Conservation (phyloP, 2,888 invertebrate species). For the Charanyca ferruginea region DNA sequence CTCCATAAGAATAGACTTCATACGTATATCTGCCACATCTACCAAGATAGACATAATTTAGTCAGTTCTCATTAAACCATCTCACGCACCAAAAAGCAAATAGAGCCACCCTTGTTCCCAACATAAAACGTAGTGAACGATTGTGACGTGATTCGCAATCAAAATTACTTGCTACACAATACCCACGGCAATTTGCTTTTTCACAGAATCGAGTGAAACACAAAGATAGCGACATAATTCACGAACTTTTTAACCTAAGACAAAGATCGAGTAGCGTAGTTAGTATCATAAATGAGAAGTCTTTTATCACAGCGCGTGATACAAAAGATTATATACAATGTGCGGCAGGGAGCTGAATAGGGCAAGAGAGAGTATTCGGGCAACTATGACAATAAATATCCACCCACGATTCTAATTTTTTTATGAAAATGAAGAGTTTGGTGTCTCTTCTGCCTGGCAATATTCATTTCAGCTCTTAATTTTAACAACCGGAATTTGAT, state of each 20-base stretch:
- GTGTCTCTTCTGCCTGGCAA: slow-evolving; percentile 14
- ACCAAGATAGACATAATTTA: slow-evolving; percentile 44
- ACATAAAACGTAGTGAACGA: slow-evolving; percentile 72
- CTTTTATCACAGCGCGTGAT: slow-evolving; percentile 50
- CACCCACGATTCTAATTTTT: slow-evolving; percentile 34
- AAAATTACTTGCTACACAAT: slow-evolving; percentile 63
- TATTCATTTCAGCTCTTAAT: slow-evolving; percentile 36
- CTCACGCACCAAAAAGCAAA: slow-evolving; percentile 68
- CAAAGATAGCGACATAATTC: slow-evolving; percentile 42
- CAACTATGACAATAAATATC: slow-evolving; percentile 58
- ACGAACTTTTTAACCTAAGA: slow-evolving; percentile 41
- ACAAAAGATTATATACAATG: slow-evolving; percentile 53
- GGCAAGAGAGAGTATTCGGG: slow-evolving; percentile 32
- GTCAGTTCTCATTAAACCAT: slow-evolving; percentile 62
- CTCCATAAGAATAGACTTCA: slow-evolving; percentile 19
- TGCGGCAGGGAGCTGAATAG: slow-evolving; percentile 42
- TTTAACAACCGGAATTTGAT: slow-evolving; percentile 18
- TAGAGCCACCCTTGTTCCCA: slow-evolving; percentile 64
- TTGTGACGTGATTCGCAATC: slow-evolving; percentile 72
- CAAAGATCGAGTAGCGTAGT: slow-evolving; percentile 46
- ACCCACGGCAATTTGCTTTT: slow-evolving; percentile 30
- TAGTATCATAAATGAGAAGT: slow-evolving; percentile 56
- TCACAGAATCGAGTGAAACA: slow-evolving; percentile 38
- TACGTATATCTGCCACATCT: slow-evolving; percentile 22
- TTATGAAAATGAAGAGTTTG: slow-evolving; percentile 44